Conservation (phyloP, 2,113 vertebrate genomes). For the Poecile atricapillus region DNA sequence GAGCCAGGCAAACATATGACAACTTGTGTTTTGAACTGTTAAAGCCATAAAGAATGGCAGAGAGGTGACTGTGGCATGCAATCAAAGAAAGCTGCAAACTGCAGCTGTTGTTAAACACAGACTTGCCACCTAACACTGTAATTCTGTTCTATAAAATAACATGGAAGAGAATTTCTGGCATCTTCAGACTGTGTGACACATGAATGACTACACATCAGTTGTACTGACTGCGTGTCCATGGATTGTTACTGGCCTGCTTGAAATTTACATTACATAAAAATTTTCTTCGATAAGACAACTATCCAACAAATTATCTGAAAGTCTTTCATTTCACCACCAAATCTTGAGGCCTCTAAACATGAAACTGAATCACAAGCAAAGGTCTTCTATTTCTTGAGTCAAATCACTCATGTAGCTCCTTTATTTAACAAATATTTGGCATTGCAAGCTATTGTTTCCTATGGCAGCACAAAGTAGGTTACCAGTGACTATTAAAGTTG, state of each 20-base stretch:
- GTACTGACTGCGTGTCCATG: not conserved
- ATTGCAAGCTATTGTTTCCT: not conserved
- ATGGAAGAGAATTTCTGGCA: not conserved
- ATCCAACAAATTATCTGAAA: not conserved
- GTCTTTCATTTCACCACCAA: not conserved
- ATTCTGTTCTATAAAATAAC: not conserved
- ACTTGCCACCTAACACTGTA: not conserved
- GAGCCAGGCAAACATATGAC: not conserved
- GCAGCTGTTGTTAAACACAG: not conserved
- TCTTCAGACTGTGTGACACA: not conserved
- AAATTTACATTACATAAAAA: not conserved
- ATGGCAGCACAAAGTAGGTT: not conserved
- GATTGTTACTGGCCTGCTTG: not conserved
- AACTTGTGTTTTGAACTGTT: not conserved
- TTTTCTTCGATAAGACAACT: not conserved
- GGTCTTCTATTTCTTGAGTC: not conserved
- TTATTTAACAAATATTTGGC: not conserved
- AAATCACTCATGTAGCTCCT: not conserved
- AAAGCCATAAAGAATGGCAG: not conserved
- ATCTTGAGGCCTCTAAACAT: not conserved
- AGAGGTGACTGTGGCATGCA: not conserved
- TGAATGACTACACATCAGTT: fast-evolving
- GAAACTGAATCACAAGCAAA: not conserved
- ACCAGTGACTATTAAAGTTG: not conserved
- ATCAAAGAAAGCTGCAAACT: not conserved